Conservation (phyloP, 2,888 invertebrate species). For the Anthophora plumipes region DNA sequence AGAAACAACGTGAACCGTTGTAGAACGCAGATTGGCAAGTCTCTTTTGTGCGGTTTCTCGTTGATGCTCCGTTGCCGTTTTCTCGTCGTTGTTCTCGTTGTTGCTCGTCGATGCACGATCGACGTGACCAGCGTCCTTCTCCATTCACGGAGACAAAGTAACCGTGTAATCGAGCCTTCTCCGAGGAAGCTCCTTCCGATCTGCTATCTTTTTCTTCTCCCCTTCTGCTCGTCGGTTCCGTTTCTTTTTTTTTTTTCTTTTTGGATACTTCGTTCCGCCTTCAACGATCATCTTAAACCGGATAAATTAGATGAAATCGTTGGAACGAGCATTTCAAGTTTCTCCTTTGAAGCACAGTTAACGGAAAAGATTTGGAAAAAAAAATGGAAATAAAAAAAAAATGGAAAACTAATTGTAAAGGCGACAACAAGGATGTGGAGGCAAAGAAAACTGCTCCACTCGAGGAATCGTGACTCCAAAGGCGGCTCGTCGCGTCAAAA, state of each 20-base stretch:
- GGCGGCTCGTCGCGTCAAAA: slow-evolving; percentile 70
- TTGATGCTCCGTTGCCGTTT: slow-evolving; percentile 41
- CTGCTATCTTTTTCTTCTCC: slow-evolving; percentile 30
- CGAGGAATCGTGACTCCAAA: slow-evolving; percentile 55
- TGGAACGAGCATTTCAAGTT: not conserved
- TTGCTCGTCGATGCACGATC: slow-evolving; percentile 55
- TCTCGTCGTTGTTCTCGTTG: slow-evolving; percentile 45
- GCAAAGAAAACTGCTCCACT: slow-evolving; percentile 38
- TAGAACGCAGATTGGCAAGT: slow-evolving; percentile 35
- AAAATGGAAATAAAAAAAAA: not conserved
- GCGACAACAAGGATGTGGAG: not conserved
- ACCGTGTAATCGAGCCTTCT: slow-evolving; percentile 79
- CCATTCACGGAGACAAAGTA: slow-evolving; percentile 80
- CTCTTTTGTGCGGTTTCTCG: slow-evolving; percentile 71
- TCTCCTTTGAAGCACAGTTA: not conserved
- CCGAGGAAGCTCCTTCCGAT: slow-evolving; percentile 51
- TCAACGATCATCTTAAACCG: not conserved
- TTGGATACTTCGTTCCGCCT: slow-evolving; percentile 12
- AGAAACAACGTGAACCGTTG: slow-evolving; percentile 44
- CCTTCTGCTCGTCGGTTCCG: slow-evolving; percentile 16
- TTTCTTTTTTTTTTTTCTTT: slow-evolving; percentile 3
- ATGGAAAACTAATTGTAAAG: not conserved
- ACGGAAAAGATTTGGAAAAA: not conserved
- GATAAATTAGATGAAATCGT: not conserved
- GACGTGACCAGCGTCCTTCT: slow-evolving; percentile 50